Evolutionary conservation across 2,113 vertebrate genomes (phyloP).

Genomic region (Rana temporaria): DNA sequence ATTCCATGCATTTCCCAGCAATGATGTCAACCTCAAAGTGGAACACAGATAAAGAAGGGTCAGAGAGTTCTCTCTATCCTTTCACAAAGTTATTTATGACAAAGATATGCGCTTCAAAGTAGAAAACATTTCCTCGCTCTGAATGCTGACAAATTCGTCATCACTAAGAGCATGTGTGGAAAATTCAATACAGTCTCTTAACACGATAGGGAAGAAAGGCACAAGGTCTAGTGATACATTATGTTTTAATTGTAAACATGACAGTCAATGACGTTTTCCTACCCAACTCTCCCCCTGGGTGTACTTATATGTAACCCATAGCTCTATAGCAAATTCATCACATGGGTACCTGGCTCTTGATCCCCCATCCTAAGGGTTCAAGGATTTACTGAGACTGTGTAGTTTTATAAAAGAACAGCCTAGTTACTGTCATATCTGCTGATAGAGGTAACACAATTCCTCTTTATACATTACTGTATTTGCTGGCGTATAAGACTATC

Average conservation of each 20-base stretch:
- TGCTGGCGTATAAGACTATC: too few species aligned
- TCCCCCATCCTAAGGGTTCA: too few species aligned
- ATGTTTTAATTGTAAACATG: conserved; percentile 18
- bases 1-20: conserved; percentile 62
- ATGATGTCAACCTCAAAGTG: conserved; percentile 63
- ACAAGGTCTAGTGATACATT: neutral
- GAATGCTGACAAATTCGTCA: conserved; percentile 20
- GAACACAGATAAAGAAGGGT: conserved; percentile 66
- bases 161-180: neutral
- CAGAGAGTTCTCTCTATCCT: conserved; percentile 61
- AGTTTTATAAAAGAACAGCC: too few species aligned
- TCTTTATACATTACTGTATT: too few species aligned
- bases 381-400: too few species aligned
- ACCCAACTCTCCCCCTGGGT: too few species aligned
- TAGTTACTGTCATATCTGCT: too few species aligned
- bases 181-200: conserved; percentile 21
- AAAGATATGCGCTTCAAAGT: conserved; percentile 54
- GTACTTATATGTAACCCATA: too few species aligned
- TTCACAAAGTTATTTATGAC: conserved; percentile 58
- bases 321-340: too few species aligned
- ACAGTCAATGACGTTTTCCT: too few species aligned
- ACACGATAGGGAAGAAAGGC: neutral
- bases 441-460: too few species aligned
- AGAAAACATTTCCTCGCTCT: conserved; percentile 6
- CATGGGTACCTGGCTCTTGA: too few species aligned